phyloP scores from a whole-genome alignment of 2,888 invertebrate species.

The Drosophila setosimentum region DNA sequence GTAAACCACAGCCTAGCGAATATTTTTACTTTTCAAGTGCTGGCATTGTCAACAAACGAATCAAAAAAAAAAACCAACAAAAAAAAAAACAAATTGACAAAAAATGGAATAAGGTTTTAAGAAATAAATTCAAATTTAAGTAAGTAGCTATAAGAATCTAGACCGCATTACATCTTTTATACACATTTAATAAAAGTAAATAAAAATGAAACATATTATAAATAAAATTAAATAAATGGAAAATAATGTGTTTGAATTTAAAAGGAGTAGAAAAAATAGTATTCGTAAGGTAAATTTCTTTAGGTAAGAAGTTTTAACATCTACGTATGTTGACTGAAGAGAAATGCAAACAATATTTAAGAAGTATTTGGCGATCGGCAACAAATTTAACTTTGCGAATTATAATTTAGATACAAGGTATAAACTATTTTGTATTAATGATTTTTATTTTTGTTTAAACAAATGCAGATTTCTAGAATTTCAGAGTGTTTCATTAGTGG shows the following conservation, averaged over 20 bases:
- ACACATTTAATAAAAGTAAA: background rate
- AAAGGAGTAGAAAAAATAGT: background rate
- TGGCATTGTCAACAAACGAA: slow-evolving; percentile 4
- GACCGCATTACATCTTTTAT: background rate
- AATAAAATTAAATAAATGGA: background rate
- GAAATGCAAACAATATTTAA: too few species aligned
- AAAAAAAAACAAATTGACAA: slow-evolving; percentile 1
- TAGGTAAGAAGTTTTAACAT: too few species aligned
- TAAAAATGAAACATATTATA: background rate
- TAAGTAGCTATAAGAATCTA: background rate
- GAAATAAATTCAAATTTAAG: background rate
- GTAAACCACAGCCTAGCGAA: slow-evolving; percentile 30
- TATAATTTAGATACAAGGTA: too few species aligned
- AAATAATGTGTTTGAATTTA: background rate
- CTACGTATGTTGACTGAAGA: too few species aligned
- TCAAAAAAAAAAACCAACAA: slow-evolving; percentile 2
- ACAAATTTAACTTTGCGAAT: too few species aligned
- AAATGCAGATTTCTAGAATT: background rate
- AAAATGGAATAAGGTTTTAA: background rate
- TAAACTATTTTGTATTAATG: too few species aligned
- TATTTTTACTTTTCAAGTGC: slow-evolving; percentile 35
- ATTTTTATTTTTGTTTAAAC: background rate
- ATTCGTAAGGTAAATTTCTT: rapidly evolving
- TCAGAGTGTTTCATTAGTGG: too few species aligned
- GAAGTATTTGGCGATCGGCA: too few species aligned